Base-by-base conservation (phyloP, 2,113 vertebrate genomes). In the Ifrita kowaldi region DNA sequence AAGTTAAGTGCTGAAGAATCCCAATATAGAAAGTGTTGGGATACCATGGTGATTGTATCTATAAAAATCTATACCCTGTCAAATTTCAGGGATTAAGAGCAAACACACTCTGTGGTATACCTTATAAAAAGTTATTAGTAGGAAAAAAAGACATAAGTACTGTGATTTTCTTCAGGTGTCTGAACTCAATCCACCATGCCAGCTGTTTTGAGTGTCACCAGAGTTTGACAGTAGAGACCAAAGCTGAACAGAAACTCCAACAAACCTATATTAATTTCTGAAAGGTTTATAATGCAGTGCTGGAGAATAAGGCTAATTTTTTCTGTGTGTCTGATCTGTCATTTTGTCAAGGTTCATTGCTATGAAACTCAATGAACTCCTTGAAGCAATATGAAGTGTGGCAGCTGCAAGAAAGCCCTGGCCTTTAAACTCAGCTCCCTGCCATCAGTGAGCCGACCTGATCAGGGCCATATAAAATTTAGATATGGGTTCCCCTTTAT, bases 1-100 rank as follows among this genome's bases (percentile, higher is more conserved):
- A 92, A 96, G 32, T 35, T 63, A 91, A 86, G 23, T 87, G 76
- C 56, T 92, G 52, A 86, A 75, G 30, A 56, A 23, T 90, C 56
- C 52, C 49, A 86, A 23, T 84, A 95, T 88, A 96, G 90, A 81
- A 95, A 74, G 50, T 77, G 59, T 69, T 90, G 23, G 80, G 71
- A 78, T 93, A 56, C 92, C 73, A 94, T 95, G 92, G 88, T 93
- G 83, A 93, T 90, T 75, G 39, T 87, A 63, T 94, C 83, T 89
- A 64, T 92, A 95, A 96, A 94, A 96, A 92, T 90, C 56, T 84
- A 70, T 89, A 68, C 18, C 11, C 52, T 92, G 76, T 80, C 83
- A 96, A 87, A 78, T 92, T 93, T 87, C 49, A 87, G 23, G 37
- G 37, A 87, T 84, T 83, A 91, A 77, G 28, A 89, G 24, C 55